Evolutionary conservation across 2,888 invertebrate genomes (phyloP), one percentile per base, ranked within the genome.

Genomic region (Caenorhabditis macrosperma): DNA sequence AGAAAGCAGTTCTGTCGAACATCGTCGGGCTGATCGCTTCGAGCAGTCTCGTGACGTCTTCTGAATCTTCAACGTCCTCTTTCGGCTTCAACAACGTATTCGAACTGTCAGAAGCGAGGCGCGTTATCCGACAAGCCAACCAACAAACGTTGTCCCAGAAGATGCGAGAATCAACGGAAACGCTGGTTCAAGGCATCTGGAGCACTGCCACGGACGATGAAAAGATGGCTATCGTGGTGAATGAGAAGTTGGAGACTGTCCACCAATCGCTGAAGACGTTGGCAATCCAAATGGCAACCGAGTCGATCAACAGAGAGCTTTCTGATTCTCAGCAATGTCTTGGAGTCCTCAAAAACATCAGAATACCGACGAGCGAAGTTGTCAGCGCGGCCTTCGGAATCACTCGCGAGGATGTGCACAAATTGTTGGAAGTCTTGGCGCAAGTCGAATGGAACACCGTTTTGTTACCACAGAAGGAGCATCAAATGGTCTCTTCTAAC

Each of bases 161-260:
- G 24, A 44, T 75, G 30, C 55, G 63, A 54, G 75, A 82, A 46
- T 48, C 78, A 0, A 55, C 55, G 1, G 82, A 82, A 63, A 78
- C 74, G 52, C 9, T 78, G 6, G 38, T 75, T 38, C 66, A 69
- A 33, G 80, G 80, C 57, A 76, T 80, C 57, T 82, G 82, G 82
- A 75, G 38, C 22, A 60, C 59, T 35, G 69, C 69, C 1, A 38
- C 4, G 20, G 69, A 69, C 3, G 41, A 64, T 9, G 77, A 78
- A 17, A 76, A 52, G 30, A 48, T 50, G 7, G 59, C 59, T 7
- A 44, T 66, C 20, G 52, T 75, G 12, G 52, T 75, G 20, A 75
- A 66, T 7, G 74, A 75, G 52, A 75, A 66, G 30, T n/a, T 75
- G 52, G 60, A 66, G 17, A 44, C 66, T 12, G 57, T 66, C 12